Conservation (phyloP, 2,888 invertebrate species). For the Erpobdella octoculata region DNA sequence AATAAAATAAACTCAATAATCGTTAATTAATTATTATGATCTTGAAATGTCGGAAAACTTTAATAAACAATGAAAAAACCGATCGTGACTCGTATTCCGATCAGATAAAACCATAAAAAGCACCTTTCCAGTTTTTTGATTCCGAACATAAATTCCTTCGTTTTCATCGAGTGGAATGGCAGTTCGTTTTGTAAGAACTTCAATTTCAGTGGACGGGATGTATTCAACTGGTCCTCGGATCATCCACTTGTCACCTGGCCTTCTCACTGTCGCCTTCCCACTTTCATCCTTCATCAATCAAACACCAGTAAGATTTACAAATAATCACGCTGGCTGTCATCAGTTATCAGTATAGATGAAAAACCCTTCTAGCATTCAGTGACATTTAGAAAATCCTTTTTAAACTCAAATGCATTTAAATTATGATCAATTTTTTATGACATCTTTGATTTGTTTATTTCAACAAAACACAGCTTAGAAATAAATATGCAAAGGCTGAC, state of each 20-base stretch:
- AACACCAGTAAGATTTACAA: too few species aligned
- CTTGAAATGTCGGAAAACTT: neutral
- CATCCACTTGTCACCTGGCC: conserved; percentile 56
- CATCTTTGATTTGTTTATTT: too few species aligned
- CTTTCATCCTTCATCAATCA: too few species aligned
- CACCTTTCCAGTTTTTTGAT: conserved; percentile 54
- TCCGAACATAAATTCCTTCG: conserved; percentile 56
- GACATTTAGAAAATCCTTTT: neutral
- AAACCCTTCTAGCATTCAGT: neutral
- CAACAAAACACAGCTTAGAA: too few species aligned
- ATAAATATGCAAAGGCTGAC: too few species aligned
- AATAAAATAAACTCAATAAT: neutral
- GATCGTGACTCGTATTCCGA: neutral
- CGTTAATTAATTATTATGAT: neutral
- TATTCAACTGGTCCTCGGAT: conserved; percentile 55
- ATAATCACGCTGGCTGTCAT: too few species aligned
- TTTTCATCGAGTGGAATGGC: conserved; percentile 56
- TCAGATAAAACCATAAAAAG: neutral
- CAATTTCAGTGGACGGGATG: conserved; percentile 55
- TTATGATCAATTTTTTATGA: too few species aligned
- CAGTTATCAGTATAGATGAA: too few species aligned
- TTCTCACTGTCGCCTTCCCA: conserved; percentile 40
- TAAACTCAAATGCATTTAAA: too few species aligned
- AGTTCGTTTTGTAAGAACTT: conserved; percentile 51
- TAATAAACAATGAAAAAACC: neutral